phyloP scores from a whole-genome alignment of 2,113 vertebrate species.

The Scatophagus argus region DNA sequence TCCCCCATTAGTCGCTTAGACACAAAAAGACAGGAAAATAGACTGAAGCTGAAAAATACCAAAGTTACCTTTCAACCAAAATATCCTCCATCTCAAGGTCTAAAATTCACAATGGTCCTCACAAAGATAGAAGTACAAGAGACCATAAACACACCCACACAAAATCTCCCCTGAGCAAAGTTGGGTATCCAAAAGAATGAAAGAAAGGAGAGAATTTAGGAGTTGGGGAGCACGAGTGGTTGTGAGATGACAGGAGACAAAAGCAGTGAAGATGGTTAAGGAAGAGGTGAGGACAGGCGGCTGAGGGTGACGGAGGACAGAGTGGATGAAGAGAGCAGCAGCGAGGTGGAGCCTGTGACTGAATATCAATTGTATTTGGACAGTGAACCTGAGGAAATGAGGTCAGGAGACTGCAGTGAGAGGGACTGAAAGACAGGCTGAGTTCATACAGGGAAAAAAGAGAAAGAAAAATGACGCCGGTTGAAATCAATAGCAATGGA shows the following conservation, averaged over 20 bases:
- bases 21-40: no score
- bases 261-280: neutral
- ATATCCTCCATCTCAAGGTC: neutral
- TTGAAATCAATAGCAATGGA: neutral
- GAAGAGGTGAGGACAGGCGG: slow-evolving; percentile 2
- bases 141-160: neutral
- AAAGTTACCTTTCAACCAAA: no score
- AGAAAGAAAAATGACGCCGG: neutral
- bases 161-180: neutral
- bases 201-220: slow-evolving; percentile 13
- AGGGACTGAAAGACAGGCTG: neutral
- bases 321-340: slow-evolving; percentile 7
- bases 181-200: neutral
- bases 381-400: slow-evolving; percentile 29
- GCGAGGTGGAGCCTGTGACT: neutral
- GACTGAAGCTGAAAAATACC: no score
- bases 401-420: slow-evolving; percentile 16
- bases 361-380: slow-evolving; percentile 24
- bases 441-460: neutral
- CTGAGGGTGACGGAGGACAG: neutral
- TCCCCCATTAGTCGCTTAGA: no score
- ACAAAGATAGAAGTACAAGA: neutral
- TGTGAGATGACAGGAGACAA: neutral
- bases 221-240: neutral
- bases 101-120: neutral